Conservation (phyloP, 1,140 invertebrate species). For the Leptinotarsa lineolata region DNA sequence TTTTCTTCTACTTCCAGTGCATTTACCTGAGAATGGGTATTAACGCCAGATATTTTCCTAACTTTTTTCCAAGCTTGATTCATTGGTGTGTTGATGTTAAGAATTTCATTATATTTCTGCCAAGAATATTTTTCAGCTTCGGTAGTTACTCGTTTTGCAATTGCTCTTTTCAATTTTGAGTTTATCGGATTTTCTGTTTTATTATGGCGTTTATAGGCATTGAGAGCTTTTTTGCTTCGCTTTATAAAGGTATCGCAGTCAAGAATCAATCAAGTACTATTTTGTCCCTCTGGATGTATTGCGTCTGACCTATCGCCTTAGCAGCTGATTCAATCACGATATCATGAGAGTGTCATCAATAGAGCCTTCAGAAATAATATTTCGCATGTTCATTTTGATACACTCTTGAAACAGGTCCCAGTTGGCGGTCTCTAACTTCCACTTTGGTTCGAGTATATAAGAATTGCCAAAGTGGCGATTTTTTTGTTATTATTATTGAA, state of each 20-base stretch:
- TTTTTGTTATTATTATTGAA: conserved; percentile 7
- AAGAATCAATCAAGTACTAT: neutral
- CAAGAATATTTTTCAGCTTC: conserved; percentile 11
- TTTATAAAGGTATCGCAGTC: too few relatives aligned
- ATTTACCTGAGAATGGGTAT: neutral
- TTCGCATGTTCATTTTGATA: too few relatives aligned
- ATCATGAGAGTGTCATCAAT: too few relatives aligned
- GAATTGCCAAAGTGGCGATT: neutral
- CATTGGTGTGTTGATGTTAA: neutral
- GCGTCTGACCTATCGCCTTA: neutral
- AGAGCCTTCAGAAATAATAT: too few relatives aligned
- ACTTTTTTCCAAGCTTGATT: neutral
- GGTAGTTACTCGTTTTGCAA: neutral
- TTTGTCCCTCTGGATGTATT: neutral
- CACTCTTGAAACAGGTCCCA: too few relatives aligned
- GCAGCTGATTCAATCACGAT: neutral
- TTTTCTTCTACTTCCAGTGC: neutral
- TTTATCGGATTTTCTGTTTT: too few relatives aligned
- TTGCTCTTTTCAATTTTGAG: neutral
- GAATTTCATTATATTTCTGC: neutral
- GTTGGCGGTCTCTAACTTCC: too few relatives aligned
- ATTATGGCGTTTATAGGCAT: too few relatives aligned
- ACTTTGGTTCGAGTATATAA: too few relatives aligned
- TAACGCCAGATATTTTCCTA: neutral
- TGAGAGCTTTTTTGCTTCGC: too few relatives aligned